Conservation (phyloP, 2,113 vertebrate genomes). For the Toxotes jaculatrix region DNA sequence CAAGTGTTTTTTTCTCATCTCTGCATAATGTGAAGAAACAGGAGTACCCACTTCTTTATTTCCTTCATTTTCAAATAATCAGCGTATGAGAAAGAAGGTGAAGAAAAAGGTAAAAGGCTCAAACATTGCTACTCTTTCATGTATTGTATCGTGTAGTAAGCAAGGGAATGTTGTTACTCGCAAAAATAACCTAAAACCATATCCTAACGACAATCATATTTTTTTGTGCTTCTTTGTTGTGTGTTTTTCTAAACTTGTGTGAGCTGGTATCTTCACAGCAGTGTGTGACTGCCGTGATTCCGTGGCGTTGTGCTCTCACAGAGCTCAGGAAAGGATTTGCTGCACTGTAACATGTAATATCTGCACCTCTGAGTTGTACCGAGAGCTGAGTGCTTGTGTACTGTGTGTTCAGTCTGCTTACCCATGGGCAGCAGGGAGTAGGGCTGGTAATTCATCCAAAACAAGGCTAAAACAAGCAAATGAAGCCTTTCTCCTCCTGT, state of each 20-base stretch:
- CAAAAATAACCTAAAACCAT: constrained; percentile 38
- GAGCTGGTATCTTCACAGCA: constrained; percentile 31
- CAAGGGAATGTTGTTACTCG: constrained; percentile 34
- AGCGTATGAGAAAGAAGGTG: not conserved
- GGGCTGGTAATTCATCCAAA: constrained; percentile 52
- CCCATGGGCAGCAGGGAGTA: constrained; percentile 50
- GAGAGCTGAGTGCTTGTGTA: constrained; percentile 47
- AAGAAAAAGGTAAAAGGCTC: constrained; percentile 20
- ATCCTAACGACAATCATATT: constrained; percentile 73
- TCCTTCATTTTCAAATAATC: constrained; percentile 46
- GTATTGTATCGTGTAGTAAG: constrained; percentile 42
- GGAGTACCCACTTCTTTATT: constrained; percentile 44
- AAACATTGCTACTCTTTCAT: constrained; percentile 32
- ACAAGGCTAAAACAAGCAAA: constrained; percentile 45
- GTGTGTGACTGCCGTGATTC: constrained; percentile 41
- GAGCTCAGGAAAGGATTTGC: constrained; percentile 67
- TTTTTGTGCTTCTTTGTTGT: constrained; percentile 44
- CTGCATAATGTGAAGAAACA: constrained; percentile 64
- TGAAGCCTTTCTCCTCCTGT: constrained; percentile 40
- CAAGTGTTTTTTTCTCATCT: constrained; percentile 39
- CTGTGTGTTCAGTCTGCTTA: constrained; percentile 55
- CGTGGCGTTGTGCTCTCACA: constrained; percentile 48
- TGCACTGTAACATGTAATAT: constrained; percentile 54
- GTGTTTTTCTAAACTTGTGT: constrained; percentile 42
- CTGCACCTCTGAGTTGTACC: constrained; percentile 52